Percentiles rank a stretch among this genome's conserved stretches.
These are phyloP conservation scores for Andrena haemorrhoa DNA, from an alignment of 2,888 invertebrate species.

Conservation along the genomic window DNA sequence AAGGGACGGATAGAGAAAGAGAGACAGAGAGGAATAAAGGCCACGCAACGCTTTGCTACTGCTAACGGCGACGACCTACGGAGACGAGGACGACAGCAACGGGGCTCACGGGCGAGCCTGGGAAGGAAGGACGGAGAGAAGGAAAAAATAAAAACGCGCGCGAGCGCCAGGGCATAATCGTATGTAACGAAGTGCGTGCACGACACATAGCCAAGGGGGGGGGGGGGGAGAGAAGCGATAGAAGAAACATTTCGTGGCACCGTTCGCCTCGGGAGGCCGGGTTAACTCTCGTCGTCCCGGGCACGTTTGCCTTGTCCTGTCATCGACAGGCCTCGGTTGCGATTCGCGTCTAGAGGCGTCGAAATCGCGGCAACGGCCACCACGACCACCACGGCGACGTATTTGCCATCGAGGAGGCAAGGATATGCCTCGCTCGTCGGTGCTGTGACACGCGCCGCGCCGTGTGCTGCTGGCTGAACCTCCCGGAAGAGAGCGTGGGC, in stretches of 20 bases:
- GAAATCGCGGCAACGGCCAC: conserved; percentile 38
- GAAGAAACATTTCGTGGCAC: conserved; percentile 50
- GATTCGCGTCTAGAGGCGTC: conserved; percentile 51
- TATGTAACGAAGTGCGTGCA: conserved; percentile 48
- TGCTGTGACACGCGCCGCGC: conserved; percentile 75
- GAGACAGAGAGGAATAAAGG: conserved; percentile 59
- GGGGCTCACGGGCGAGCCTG: conserved; percentile 18
- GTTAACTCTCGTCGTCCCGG: conserved; percentile 45
- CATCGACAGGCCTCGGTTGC: conserved; percentile 59
- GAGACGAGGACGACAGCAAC: conserved; percentile 43
- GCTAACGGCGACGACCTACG: conserved; percentile 34
- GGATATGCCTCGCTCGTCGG: conserved; percentile 76
- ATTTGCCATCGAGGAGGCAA: conserved; percentile 65
- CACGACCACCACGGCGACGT: conserved; percentile 56
- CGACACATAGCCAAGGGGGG: not conserved
- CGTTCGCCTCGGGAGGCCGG: conserved; percentile 62
- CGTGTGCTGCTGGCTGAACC: conserved; percentile 74
- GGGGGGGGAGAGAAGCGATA: not conserved
- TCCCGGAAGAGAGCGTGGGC: conserved; percentile 80
- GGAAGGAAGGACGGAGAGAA: conserved; percentile 53
- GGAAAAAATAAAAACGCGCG: conserved; percentile 44
- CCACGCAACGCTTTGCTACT: conserved; percentile 53
- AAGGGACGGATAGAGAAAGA: conserved; percentile 47
- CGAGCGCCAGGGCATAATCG: conserved; percentile 60
- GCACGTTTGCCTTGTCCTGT: conserved; percentile 52